Percentiles rank a stretch among this genome's conserved stretches.
Evolutionary conservation across 2,113 vertebrate genomes (phyloP).

Genomic region (Pantherophis guttatus): DNA sequence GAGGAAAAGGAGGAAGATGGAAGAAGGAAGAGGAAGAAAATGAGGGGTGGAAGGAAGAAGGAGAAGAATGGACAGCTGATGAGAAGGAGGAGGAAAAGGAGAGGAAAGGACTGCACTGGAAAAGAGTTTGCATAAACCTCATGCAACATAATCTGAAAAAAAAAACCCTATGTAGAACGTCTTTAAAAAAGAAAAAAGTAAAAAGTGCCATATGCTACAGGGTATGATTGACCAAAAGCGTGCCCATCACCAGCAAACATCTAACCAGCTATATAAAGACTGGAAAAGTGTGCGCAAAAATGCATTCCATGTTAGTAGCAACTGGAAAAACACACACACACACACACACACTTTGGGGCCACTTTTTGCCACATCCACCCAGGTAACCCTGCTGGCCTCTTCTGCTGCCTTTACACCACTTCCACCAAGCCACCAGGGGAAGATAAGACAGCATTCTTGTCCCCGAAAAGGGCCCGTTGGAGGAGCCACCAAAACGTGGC

Average conservation of each 20-base stretch:
- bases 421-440: neutral
- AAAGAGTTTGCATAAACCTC: neutral
- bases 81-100: neutral
- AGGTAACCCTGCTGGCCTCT: neutral
- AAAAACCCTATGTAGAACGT: neutral
- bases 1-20: no score
- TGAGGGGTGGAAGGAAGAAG: neutral
- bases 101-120: neutral
- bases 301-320: neutral
- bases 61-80: no score
- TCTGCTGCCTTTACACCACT: neutral
- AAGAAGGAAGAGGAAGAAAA: neutral
- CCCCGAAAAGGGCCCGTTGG: neutral
- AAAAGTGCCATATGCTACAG: neutral
- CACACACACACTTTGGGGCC: neutral
- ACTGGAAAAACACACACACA: neutral
- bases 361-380: neutral
- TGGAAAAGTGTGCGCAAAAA: neutral
- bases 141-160: neutral
- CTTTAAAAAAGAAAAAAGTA: neutral
- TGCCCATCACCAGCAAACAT: neutral
- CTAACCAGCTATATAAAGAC: neutral
- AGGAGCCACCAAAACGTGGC: neutral
- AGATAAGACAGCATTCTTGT: neutral
- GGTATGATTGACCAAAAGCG: neutral